Percentiles rank a stretch among this genome's conserved stretches.
Evolutionary conservation across 1,140 invertebrate genomes (phyloP).

Genomic region (Ceratosolen solmsi): DNA sequence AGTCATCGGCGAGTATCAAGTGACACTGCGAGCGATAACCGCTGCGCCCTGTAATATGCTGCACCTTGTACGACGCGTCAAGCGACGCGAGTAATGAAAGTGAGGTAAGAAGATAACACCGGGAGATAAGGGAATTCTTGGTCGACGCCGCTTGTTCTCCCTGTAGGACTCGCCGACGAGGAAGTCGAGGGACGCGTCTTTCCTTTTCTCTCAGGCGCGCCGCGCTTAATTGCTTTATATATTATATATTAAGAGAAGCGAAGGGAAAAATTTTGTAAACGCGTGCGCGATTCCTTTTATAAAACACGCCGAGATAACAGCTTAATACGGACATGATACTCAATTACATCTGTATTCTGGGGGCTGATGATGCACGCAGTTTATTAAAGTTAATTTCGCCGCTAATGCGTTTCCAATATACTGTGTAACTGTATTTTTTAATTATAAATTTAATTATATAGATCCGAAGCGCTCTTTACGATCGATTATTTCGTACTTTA

Average conservation of each 20-base stretch:
- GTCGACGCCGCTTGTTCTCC: not conserved
- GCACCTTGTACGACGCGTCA: conserved; percentile 39
- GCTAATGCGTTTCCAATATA: not conserved
- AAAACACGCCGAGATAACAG: conserved; percentile 6
- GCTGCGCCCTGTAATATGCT: conserved; percentile 37
- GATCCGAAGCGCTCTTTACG: not conserved
- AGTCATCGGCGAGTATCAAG: conserved; percentile 56
- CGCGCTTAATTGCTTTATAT: conserved; percentile 37
- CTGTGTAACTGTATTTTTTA: conserved; percentile 36
- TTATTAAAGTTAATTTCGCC: not conserved
- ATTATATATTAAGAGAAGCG: not conserved
- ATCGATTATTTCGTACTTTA: conserved; percentile 9
- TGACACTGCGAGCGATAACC: conserved; percentile 47
- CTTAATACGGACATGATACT: conserved; percentile 11
- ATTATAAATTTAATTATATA: conserved; percentile 39
- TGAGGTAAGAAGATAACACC: conserved; percentile 44
- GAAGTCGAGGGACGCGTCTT: not conserved
- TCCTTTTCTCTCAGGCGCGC: not conserved
- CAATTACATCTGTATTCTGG: conserved; percentile 26
- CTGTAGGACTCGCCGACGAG: not conserved
- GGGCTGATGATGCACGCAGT: not conserved
- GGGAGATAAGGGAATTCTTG: conserved; percentile 17
- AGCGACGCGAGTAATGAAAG: conserved; percentile 44
- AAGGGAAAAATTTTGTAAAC: conserved; percentile 2
- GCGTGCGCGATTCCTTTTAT: not conserved